phyloP scores from a whole-genome alignment of 2,113 vertebrate species.

The Aldabrachelys gigantea region DNA sequence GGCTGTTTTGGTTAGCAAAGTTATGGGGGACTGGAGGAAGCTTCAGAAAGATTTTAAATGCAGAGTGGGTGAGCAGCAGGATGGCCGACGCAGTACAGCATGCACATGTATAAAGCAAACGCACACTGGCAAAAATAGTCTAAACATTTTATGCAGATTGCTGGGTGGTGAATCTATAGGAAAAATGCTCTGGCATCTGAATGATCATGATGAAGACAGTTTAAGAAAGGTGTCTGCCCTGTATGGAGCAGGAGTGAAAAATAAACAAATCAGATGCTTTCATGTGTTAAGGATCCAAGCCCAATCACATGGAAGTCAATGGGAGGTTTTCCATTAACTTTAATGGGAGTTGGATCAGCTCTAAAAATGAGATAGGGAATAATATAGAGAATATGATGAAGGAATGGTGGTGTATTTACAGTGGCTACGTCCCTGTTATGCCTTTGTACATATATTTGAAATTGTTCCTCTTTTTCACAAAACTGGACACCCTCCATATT shows the following conservation, averaged over 20 bases:
- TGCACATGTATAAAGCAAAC: not conserved
- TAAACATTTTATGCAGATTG: no score
- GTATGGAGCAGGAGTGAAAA: not conserved
- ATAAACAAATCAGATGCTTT: not conserved
- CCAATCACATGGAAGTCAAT: not conserved
- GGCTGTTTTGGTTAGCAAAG: not conserved
- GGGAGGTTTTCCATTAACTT: not conserved
- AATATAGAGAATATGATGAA: not conserved
- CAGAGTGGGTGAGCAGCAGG: not conserved
- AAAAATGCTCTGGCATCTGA: not conserved
- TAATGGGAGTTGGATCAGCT: not conserved
- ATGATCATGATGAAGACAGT: not conserved
- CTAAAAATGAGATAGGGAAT: not conserved
- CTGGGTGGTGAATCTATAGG: not conserved
- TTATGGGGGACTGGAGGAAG: fast-evolving
- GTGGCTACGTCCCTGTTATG: not conserved
- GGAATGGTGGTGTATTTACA: not conserved
- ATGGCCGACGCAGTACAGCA: not conserved
- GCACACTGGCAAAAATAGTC: no score
- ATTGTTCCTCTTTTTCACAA: not conserved
- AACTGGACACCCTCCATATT: fast-evolving
- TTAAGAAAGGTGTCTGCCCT: not conserved
- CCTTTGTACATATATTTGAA: not conserved
- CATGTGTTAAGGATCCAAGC: not conserved
- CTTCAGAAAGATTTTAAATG: not conserved